These are phyloP conservation scores for Gymnosoma rotundatum DNA, from an alignment of 2,888 invertebrate species.

Conservation along the genomic window DNA sequence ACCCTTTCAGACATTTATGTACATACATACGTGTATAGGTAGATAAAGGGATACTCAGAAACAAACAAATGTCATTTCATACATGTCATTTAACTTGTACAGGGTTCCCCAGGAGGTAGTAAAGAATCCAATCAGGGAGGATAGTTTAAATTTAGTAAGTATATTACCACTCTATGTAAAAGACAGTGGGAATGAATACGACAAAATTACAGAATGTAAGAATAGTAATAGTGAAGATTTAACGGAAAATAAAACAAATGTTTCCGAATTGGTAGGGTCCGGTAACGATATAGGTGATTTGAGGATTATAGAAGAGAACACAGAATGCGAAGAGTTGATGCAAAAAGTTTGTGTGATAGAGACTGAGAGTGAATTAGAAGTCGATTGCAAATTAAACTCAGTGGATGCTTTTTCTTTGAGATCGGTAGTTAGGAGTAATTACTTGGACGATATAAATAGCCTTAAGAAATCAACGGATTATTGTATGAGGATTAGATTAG, in stretches of 20 bases:
- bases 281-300: constrained; percentile 25
- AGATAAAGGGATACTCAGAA: no score
- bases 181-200: constrained; percentile 14
- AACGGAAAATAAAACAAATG: constrained; percentile 25
- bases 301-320: constrained; percentile 28
- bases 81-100: no score
- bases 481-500: constrained; percentile 16
- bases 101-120: no score
- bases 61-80: no score
- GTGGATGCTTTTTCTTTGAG: constrained; percentile 13
- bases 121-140: no score
- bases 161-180: constrained; percentile 36
- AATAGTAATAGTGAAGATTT: constrained; percentile 19
- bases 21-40: no score
- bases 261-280: constrained; percentile 25
- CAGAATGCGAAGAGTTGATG: constrained; percentile 25
- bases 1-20: no score
- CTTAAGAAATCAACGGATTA: constrained; percentile 10
- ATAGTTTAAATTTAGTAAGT: constrained; percentile 19
- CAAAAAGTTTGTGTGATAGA: constrained; percentile 37
- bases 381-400: constrained; percentile 28
- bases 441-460: constrained; percentile 12
- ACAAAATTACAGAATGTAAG: constrained; percentile 22
- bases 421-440: constrained; percentile 20
- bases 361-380: constrained; percentile 11